Evolutionary conservation across 92 coral and sea anemone species (phyloP), one percentile per base, ranked within the genome.

Genomic region (Micromussa lordhowensis): DNA sequence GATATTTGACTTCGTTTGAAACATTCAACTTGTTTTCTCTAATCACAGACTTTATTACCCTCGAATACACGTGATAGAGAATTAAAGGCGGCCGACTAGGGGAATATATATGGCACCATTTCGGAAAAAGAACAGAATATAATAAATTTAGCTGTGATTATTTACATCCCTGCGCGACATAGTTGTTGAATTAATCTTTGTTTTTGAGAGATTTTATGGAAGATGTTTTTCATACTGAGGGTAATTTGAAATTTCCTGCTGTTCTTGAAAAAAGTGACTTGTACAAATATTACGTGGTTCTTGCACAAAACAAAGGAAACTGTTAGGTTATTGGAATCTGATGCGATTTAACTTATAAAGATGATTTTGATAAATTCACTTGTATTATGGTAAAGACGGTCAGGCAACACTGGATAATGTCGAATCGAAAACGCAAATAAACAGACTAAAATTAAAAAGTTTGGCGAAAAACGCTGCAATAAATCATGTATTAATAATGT

Each of bases 221-320:
- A 6, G 21, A 48, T 26, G 35, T 30, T 81, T n/a, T 78, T 78
- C 28, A 5, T 54, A 21, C 53, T 36, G 22, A 49, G 34, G 26
- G 53, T 32, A 61, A 83, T 84, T 53, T 24, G 40, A 54, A 73
- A 84, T 73, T 73, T 44, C 87, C 87, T 73, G 80, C 80, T 74
- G 80, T 73, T 72, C 40, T 58, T 22, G 36, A 34, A 55, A 82
- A 55, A 74, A 64, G 77, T 31, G 64, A 29, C 54, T n/a, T 54
- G 19, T 53, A 11, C 22, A 73, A 73, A 35, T 49, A 73, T 84
- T 84, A 32, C 74, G 35, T 73, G 51, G 28, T 31, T 29, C 71
- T 55, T 0, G 44, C 61, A 3, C 17, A 53, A 29, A 48, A 71
- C 51, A 83, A 83, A 70, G 17, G 29, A 83, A 70, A 83, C 48